Evolutionary conservation across 64 coral and sea anemone genomes (phyloP).

Genomic region (Actinia tenebrosa): DNA sequence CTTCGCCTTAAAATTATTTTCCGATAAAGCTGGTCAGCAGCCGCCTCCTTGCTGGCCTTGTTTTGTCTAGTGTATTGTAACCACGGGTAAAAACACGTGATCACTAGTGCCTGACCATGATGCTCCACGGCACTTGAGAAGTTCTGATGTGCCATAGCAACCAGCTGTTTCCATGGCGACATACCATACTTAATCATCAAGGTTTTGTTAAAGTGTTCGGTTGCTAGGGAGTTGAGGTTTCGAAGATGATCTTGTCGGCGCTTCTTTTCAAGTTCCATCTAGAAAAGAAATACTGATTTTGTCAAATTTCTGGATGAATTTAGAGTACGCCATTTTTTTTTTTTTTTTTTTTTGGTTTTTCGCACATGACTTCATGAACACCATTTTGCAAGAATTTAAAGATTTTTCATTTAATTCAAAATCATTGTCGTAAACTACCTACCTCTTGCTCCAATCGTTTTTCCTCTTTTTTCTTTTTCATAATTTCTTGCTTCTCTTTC

Average conservation of each 20-base stretch:
- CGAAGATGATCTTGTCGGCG: constrained; percentile 62
- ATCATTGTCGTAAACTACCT: not conserved
- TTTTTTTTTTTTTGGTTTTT: no score
- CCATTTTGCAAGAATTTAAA: not conserved
- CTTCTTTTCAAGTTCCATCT: constrained; percentile 90
- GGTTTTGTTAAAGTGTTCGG: constrained; percentile 49
- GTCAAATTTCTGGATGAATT: not conserved
- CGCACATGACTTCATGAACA: not conserved
- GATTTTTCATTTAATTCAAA: not conserved
- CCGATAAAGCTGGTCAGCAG: constrained; percentile 58
- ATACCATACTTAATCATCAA: constrained; percentile 83
- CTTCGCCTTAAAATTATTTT: constrained; percentile 58
- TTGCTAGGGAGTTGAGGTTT: constrained; percentile 48
- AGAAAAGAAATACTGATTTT: not conserved
- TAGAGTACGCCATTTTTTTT: not conserved
- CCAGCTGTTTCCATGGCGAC: constrained; percentile 82
- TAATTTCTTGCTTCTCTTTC: constrained; percentile 72
- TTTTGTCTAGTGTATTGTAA: constrained; percentile 47
- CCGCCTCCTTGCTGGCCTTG: constrained; percentile 45
- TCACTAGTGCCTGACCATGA: constrained; percentile 38
- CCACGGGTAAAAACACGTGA: constrained; percentile 69
- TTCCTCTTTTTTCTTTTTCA: constrained; percentile 81
- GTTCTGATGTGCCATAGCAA: constrained; percentile 48
- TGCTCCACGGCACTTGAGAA: constrained; percentile 41
- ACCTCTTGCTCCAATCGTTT: constrained; percentile 77